Evolutionary conservation across 2,797 vertebrate species (phyloP).

Genomic region (Phoebastria nigripes): DNA sequence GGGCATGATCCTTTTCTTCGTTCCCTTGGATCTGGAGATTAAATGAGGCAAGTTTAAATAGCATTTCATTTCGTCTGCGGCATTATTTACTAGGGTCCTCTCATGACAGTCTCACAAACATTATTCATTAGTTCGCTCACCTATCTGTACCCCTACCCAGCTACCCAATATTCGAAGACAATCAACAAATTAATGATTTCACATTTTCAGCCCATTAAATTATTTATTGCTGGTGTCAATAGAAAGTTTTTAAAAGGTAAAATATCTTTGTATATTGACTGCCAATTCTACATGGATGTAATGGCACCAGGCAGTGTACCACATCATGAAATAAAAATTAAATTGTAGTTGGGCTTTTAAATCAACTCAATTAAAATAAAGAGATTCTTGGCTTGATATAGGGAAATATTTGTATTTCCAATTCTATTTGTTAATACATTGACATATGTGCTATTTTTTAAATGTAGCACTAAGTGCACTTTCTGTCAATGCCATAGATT

Average conservation of each 20-base stretch:
- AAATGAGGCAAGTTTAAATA: background rate
- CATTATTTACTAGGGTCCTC: background rate
- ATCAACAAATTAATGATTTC: slow-evolving; percentile 70
- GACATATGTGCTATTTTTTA: slow-evolving; percentile 88
- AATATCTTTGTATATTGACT: slow-evolving; percentile 75
- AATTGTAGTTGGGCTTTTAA: slow-evolving; percentile 86
- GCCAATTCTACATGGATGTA: slow-evolving; percentile 71
- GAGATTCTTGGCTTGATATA: slow-evolving; percentile 87
- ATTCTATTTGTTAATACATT: slow-evolving; percentile 88
- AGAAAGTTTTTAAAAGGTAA: slow-evolving; percentile 79
- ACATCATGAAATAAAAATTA: slow-evolving; percentile 85
- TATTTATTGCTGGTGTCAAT: slow-evolving; percentile 75
- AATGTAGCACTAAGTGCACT: slow-evolving; percentile 90
- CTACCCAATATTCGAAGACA: slow-evolving; percentile 47
- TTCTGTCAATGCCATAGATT: slow-evolving; percentile 91
- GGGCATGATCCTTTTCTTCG: background rate
- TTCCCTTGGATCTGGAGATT: background rate
- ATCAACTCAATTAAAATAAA: slow-evolving; percentile 89
- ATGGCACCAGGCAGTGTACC: slow-evolving; percentile 72
- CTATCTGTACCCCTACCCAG: background rate
- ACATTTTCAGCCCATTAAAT: slow-evolving; percentile 69
- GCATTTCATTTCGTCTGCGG: background rate
- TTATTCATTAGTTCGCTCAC: background rate
- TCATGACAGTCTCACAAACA: background rate
- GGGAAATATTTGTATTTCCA: slow-evolving; percentile 87